Base-by-base conservation (phyloP, 1,140 invertebrate genomes). In the Cyphomyrmex costatus region DNA sequence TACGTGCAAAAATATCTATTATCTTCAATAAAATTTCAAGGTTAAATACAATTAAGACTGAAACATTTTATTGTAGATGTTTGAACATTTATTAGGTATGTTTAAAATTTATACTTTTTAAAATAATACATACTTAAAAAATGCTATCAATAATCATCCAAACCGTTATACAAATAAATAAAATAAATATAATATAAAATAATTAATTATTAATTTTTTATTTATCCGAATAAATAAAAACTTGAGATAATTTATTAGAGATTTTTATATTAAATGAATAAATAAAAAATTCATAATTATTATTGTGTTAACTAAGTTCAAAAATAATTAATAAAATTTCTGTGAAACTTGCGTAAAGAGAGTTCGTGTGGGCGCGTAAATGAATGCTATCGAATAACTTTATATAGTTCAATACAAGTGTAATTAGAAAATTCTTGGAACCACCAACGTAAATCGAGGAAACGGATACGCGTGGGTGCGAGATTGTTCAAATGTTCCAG, bases 401-500 rank as follows among this genome's bases (percentile, higher is more conserved):
- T 73, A 58, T 21, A 58, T 21, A 73, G 68, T 49, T 83, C 30
- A n/a, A 83, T 82, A 73, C 36, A 21, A 12, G 3, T 0, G 51
- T 24, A 60, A 83, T 73, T 61, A 61, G 42, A 60, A 74, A 30
- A 63, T 74, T 74, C 27, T 4, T 16, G 33, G 51, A 33, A 71
- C 16, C 63, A 24, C 21, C 49, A 56, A 27, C 21, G 51, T 58
- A 60, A 58, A 58, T 82, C 66, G 66, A 46, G 51, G 16, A 58
- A 60, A 24, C 24, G 65, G n/a, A 80, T 80, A 30, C 53, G 27
- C 79, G 56, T 83, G 68, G 53, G 21, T 70, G 30, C 77, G 30
- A 68, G 49, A 60, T 60, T 60, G 68, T 49, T 73, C 53, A 19
- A 82, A 82, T 58, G 30, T 82, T 73, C 24, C 53, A 51, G n/a